Conservation (phyloP, 2,888 invertebrate genomes). For the Saturnia pavonia region DNA sequence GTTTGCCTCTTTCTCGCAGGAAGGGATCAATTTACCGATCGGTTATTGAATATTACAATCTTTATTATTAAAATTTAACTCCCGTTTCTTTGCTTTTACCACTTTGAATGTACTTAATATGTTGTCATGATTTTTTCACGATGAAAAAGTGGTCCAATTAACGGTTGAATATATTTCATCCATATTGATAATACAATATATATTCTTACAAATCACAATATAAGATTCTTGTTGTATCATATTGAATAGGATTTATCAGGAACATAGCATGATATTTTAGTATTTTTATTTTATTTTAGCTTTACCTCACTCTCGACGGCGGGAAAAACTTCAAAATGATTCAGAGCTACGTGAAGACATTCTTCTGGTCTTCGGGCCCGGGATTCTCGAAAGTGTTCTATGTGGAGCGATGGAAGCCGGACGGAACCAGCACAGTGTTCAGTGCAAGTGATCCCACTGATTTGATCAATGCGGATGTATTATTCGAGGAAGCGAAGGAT, state of each 20-base stretch:
- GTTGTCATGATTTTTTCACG: not conserved
- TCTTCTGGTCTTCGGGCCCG: slow-evolving; percentile 85
- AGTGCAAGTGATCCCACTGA: slow-evolving; percentile 82
- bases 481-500: slow-evolving; percentile 88
- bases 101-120: not conserved
- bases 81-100: not conserved
- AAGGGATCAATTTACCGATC: not conserved
- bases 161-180: too few relatives aligned
- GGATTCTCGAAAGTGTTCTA: slow-evolving; percentile 80
- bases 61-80: not conserved
- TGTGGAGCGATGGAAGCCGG: slow-evolving; percentile 85
- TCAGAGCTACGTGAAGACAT: slow-evolving; percentile 89
- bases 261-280: not conserved
- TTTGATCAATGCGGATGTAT: slow-evolving; percentile 73
- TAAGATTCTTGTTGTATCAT: not conserved
- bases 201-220: too few relatives aligned
- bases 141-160: too few relatives aligned
- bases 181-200: too few relatives aligned
- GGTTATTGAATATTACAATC: not conserved
- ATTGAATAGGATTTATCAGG: not conserved
- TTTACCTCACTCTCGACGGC: slow-evolving; percentile 89
- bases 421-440: slow-evolving; percentile 85
- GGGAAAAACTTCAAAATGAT: slow-evolving; percentile 87
- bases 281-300: slow-evolving; percentile 66
- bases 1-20: not conserved